A percentile compares a stretch with the other conserved stretches of the same genome.
These are phyloP conservation scores for Cynopterus brachyotis DNA, from an alignment of 2,113 vertebrate genomes.

Conservation along the genomic window DNA sequence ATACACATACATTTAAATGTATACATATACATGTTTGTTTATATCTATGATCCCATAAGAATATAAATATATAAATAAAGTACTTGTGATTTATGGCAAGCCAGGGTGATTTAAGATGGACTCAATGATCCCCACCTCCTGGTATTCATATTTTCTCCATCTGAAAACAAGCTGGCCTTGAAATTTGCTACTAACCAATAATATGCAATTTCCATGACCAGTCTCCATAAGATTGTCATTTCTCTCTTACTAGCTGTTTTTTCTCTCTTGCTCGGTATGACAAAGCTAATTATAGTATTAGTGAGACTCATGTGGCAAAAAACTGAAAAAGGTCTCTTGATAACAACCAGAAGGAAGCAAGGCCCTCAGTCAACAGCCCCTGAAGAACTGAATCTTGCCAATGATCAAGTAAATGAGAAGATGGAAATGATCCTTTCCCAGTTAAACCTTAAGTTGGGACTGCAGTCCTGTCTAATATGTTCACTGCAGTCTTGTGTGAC, in stretches of 20 bases:
- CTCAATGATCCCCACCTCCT: background rate
- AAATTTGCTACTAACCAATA: background rate
- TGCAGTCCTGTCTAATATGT: background rate
- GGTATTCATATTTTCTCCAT: background rate
- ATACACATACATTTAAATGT: background rate
- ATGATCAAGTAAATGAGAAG: background rate
- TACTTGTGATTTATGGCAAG: background rate
- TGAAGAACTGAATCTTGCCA: background rate
- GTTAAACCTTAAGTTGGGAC: background rate
- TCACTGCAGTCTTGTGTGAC: background rate
- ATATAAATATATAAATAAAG: background rate
- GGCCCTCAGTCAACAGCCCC: background rate
- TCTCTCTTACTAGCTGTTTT: background rate
- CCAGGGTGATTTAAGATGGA: background rate
- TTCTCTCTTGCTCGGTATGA: background rate
- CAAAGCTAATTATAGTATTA: background rate
- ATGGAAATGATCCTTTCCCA: background rate
- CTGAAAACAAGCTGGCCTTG: background rate
- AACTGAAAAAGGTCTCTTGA: background rate
- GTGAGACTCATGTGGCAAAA: background rate
- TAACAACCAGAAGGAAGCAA: background rate
- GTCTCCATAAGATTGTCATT: background rate
- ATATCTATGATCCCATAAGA: background rate
- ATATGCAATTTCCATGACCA: background rate
- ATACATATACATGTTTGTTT: background rate